A percentile compares a stretch with the other conserved stretches of the same genome.
These are phyloP conservation scores for Caenorhabditis brenneri DNA, from an alignment of 1,140 invertebrate species.

Conservation along the genomic window DNA sequence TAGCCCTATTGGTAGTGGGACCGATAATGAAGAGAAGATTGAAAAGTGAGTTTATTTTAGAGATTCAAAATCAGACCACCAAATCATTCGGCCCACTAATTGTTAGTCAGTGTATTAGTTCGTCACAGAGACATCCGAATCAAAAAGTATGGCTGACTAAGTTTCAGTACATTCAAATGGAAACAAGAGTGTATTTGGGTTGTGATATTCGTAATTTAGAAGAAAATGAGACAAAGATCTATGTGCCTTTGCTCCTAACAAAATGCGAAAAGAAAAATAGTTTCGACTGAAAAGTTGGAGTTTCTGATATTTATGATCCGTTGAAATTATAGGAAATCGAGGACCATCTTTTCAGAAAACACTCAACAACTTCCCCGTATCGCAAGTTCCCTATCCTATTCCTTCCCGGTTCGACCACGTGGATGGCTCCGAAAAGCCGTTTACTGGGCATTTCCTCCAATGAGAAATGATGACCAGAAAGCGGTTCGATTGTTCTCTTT, in stretches of 20 bases:
- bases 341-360: neutral
- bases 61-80: neutral
- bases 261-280: too few relatives aligned
- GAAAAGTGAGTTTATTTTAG: neutral
- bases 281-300: too few relatives aligned
- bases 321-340: neutral
- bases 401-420: neutral
- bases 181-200: too few relatives aligned
- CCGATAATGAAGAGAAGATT: constrained; percentile 2
- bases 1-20: neutral
- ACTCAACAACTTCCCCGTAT: constrained; percentile 20
- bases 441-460: constrained; percentile 24
- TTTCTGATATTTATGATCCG: too few relatives aligned
- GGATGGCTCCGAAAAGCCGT: neutral
- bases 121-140: neutral
- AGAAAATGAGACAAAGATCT: too few relatives aligned
- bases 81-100: neutral
- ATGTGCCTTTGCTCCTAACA: too few relatives aligned
- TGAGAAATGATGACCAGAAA: constrained; percentile 43
- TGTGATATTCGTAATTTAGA: too few relatives aligned
- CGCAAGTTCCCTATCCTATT: constrained; percentile 8
- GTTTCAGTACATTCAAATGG: too few relatives aligned
- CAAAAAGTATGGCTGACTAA: too few relatives aligned
- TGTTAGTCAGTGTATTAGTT: neutral
- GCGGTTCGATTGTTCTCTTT: constrained; percentile 70